Base-by-base conservation (phyloP, 2,888 invertebrate genomes). In the Teinopalpus imperialis region DNA sequence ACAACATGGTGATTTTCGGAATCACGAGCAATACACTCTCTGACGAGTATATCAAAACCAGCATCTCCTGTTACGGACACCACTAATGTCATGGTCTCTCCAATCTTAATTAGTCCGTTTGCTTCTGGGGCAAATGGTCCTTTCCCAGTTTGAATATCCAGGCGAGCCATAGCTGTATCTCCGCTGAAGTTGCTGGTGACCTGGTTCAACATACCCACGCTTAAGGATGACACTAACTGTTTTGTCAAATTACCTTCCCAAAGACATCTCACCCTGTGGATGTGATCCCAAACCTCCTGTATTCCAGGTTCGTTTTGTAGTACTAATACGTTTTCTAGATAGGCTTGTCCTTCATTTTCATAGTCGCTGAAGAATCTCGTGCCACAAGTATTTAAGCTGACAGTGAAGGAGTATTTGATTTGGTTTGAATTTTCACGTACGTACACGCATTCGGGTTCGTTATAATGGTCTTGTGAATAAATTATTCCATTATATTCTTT, bases 201-300 rank as follows among this genome's bases (percentile, higher is more conserved):
- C 66, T 94, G 94, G 56, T 93, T 94, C 54, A 95, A 74, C 93
- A 94, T 94, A 16, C 94, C 95, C 0, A 95, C 94, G 57, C 93
- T 93, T 10, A 95, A 80, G 8, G 93, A 93, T 0, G 94, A 94
- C 0, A 93, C 91, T 35, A 95, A 74, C 7, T 93, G 93, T 61
- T 94, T 94, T 41, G 93, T 94, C 37, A 95, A 79, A 59, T 93
- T 94, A 8, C 95, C 95, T 86, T 94, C 94, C 95, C 95, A 95
- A 6, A 94, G 78, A 70, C 95, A 95, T 43, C 95, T 91, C 0
- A 95, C 94, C 36, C 93, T 88, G 29, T 94, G 90, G 21, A 95
- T 92, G 0, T 94, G 94, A 63, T 95, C 95, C 95, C 95, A 95
- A 0, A 94, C 93, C 80, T 93, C 91, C 62, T 91, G 91, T 53